These are phyloP conservation scores for Phaedon cochleariae DNA, from an alignment of 2,888 invertebrate species.

Conservation along the genomic window DNA sequence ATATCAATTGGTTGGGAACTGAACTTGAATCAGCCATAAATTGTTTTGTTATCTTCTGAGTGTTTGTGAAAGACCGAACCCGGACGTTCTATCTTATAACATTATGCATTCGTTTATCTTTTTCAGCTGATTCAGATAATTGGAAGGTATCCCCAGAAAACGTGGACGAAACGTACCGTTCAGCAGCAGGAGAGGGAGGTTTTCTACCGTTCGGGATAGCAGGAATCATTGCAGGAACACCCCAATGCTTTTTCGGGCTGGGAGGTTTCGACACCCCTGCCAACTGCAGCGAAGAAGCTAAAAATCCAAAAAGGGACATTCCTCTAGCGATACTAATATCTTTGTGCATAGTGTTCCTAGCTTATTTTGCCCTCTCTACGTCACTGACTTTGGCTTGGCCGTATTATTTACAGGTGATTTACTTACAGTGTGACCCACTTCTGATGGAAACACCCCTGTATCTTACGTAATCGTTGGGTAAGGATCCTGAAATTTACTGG, in stretches of 20 bases:
- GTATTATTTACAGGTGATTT: conserved; percentile 74
- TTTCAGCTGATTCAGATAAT: conserved; percentile 76
- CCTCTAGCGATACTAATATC: conserved; percentile 89
- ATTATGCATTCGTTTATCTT: too few relatives aligned
- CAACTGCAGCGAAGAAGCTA: conserved; percentile 88
- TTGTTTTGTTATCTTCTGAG: too few relatives aligned
- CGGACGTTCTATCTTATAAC: too few relatives aligned
- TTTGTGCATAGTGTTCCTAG: conserved; percentile 82
- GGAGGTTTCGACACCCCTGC: conserved; percentile 94
- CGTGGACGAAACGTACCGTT: conserved; percentile 59
- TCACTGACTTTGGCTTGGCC: conserved; percentile 89
- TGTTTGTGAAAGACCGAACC: too few relatives aligned
- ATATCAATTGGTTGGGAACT: too few relatives aligned
- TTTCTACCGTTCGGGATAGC: conserved; percentile 87
- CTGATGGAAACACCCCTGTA: too few relatives aligned
- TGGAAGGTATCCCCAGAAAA: conserved; percentile 76
- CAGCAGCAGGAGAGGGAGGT: conserved; percentile 71
- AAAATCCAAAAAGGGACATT: conserved; percentile 85
- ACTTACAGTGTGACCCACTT: too few relatives aligned
- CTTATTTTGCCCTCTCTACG: conserved; percentile 89
- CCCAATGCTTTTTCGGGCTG: conserved; percentile 90
- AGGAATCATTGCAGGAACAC: conserved; percentile 82
- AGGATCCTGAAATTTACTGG: too few relatives aligned
- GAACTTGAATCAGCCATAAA: too few relatives aligned
- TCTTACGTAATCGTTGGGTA: too few relatives aligned